Base-by-base conservation (phyloP, 2,797 vertebrate genomes). In the Xerus rutilus region DNA sequence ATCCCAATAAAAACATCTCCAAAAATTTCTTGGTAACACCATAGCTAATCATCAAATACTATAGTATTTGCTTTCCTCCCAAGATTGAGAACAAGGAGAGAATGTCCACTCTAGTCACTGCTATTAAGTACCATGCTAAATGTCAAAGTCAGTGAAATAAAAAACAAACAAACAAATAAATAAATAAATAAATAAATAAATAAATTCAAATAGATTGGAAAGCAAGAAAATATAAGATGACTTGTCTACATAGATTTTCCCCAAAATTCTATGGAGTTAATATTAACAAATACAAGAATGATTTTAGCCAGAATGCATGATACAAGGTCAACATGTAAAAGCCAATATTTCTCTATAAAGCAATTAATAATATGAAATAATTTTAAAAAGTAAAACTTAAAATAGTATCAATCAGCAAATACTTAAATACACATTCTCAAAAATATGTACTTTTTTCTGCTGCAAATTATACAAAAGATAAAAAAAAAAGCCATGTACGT, bases 371-470 rank as follows among this genome's bases (percentile, higher is more conserved):
- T 7, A 65, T 20, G 3, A 65, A 86, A 76, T 30, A 23, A 85
- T 54, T 54, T 76, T 84, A 90, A 69, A 90, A n/a, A 96, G 13
- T 82, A 32, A 35, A 32, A 62, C 76, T n/a, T 82, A 59, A 76
- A 82, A 54, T 76, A 64, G 15, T 32, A 82, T 0, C 43, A 30
- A 35, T 7, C 10, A 70, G 45, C 25, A 62, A 73, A 70, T 54
- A 65, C 4, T 70, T 78, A 59, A 5, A 81, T 2, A 74, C 0
- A 86, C 17, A 62, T 78, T 25, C 9, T 74, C 32, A 79, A 86
- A 86, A 86, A 43, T 59, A 49, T 49, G 11, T 67, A 45, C 30
- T 72, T 45, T 88, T 88, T 3, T 72, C 64, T 57, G 65, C 21
- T 70, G 3, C 35, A 78, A 77, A 52, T 1, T 45, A 70, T 70